A percentile compares a stretch with the other conserved stretches of the same genome.
These are phyloP conservation scores for Cyanocitta stelleri DNA, from an alignment of 2,113 vertebrate species.

Conservation along the genomic window DNA sequence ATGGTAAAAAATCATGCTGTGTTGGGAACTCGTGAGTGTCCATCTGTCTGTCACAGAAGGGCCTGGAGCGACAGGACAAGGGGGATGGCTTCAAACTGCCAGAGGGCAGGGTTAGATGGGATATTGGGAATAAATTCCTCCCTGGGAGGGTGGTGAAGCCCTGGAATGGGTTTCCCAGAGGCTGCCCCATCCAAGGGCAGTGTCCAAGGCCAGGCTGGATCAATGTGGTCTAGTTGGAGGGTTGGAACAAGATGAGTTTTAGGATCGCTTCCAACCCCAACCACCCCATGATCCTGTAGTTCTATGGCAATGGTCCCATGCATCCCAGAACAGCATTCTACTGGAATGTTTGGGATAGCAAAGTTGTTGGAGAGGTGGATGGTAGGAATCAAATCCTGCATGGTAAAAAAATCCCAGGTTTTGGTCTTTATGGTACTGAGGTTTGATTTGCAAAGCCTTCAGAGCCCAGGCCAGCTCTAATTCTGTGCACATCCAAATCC, in stretches of 20 bases:
- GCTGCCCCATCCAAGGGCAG: no score
- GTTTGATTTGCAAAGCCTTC: background rate
- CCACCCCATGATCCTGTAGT: background rate
- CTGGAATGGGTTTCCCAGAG: background rate
- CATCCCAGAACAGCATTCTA: background rate
- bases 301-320: rapidly evolving
- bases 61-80: background rate
- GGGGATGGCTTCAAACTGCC: background rate
- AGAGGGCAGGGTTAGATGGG: background rate
- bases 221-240: no score
- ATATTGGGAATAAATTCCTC: background rate
- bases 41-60: background rate
- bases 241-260: background rate
- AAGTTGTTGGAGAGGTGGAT: background rate
- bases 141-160: background rate
- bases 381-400: background rate
- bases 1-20: background rate
- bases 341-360: background rate
- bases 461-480: background rate
- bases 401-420: background rate
- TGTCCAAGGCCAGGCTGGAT: background rate
- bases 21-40: background rate
- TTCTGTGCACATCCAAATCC: rapidly evolving
- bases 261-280: background rate
- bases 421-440: background rate